Percentiles rank a stretch among this genome's conserved stretches.
phyloP scores from a whole-genome alignment of 2,113 vertebrate genomes.

The Chloebia gouldiae region DNA sequence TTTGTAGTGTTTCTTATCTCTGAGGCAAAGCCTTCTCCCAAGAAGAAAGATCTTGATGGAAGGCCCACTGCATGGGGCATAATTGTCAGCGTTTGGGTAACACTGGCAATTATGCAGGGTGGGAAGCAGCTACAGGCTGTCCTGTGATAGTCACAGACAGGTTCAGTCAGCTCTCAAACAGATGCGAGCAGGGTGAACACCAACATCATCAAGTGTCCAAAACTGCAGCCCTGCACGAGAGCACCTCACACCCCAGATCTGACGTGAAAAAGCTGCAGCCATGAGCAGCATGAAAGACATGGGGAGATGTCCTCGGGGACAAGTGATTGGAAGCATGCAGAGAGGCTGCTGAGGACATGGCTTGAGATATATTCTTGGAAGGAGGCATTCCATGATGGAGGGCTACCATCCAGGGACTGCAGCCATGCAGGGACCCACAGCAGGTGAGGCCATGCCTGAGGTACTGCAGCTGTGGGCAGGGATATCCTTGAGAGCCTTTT shows the following conservation, averaged over 20 bases:
- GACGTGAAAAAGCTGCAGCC: not conserved
- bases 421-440: not conserved
- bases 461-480: not conserved
- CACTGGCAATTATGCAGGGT: not conserved
- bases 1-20: not conserved
- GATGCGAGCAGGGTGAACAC: not conserved
- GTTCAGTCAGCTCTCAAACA: not conserved
- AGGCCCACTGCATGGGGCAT: not conserved
- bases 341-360: not conserved
- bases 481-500: not conserved
- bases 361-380: not conserved
- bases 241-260: not conserved
- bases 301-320: not conserved
- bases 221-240: not conserved
- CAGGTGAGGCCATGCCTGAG: not conserved
- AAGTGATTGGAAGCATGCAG: not conserved
- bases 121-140: not conserved
- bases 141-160: not conserved
- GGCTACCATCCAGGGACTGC: not conserved
- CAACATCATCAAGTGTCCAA: not conserved
- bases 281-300: not conserved
- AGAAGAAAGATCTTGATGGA: not conserved
- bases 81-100: not conserved
- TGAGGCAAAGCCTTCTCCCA: not conserved
- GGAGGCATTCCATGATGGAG: not conserved